Evolutionary conservation across 2,888 invertebrate species (phyloP), one percentile per base, ranked within the genome.

Genomic region (Drosophila subsilvestris): DNA sequence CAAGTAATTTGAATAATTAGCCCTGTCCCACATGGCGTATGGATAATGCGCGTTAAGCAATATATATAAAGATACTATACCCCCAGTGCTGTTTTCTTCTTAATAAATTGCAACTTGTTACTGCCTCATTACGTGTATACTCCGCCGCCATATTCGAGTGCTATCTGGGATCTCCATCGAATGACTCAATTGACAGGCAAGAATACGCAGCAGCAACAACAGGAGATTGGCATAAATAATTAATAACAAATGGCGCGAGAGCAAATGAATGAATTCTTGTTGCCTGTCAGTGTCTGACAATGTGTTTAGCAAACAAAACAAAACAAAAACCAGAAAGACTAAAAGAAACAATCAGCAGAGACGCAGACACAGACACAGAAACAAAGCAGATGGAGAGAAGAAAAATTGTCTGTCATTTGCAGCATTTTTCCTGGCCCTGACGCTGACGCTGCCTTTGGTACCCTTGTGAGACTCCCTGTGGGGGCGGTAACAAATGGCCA

Each of bases 1-100:
- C 59, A 62, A 49, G 68, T 79, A 74, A 85, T 82, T 83, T 83
- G 62, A 79, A 85, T 83, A 83, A 83, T 85, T 79, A 80, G 63
- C 76, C 58, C 25, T 63, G 67, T 20, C 63, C 85, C 85, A 82
- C 75, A 79, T 74, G 83, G 85, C 82, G 83, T 76, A 85, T 83
- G 74, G 63, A 74, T 71, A 76, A 70, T 78, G 79, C 69, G 62
- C 65, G 61, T 61, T 58, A 70, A 43, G 49, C 61, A 45, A 67
- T 37, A n/a, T 50, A n/a, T 49, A 65, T 61, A 61, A 61, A 70
- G 72, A 78, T 80, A n/a, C n/a, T n/a, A 74, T 22, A 74, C 25
- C 58, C 69, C 42, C 43, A 70, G 67, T 65, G 42, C 44, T 9
- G 54, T 51, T 55, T 29, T 54, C 56, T 62, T 62, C 63, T 60